A percentile compares a stretch with the other conserved stretches of the same genome.
Conservation (phyloP, 1,140 invertebrate species). For the Lasioglossum baleicum region DNA sequence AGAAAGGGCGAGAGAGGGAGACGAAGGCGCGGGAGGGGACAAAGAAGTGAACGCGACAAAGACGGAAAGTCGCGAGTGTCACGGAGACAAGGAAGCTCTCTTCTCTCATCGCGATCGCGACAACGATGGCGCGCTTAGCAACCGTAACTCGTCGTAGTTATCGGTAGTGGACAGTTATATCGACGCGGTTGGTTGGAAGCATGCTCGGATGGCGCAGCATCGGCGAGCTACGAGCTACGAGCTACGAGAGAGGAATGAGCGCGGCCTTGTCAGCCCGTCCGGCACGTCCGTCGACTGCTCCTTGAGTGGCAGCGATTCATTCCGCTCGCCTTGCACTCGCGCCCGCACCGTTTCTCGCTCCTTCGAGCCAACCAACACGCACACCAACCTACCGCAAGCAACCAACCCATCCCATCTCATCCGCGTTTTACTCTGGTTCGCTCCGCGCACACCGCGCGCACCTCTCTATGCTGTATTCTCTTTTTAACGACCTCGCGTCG, state of each 20-base stretch:
- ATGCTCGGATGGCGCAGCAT: constrained; percentile 39
- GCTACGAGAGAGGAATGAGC: constrained; percentile 35
- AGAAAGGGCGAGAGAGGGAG: neutral
- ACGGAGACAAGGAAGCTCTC: constrained; percentile 33
- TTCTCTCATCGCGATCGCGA: constrained; percentile 12
- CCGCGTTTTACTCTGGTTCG: neutral
- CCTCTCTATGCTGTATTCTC: neutral
- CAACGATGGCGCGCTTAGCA: constrained; percentile 34
- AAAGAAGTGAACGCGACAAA: neutral
- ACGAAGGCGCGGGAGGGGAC: neutral
- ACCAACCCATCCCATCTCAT: neutral
- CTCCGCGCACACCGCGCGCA: neutral
- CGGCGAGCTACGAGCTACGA: neutral
- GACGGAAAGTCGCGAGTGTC: neutral
- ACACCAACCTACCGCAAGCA: neutral
- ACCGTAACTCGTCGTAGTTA: constrained; percentile 38
- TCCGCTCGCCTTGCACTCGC: constrained; percentile 69
- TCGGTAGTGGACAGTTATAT: constrained; percentile 48
- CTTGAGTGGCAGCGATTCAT: constrained; percentile 74
- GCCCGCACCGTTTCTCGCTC: constrained; percentile 42
- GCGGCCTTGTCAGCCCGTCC: constrained; percentile 63
- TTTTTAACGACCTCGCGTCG: neutral
- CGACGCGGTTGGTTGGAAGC: constrained; percentile 43
- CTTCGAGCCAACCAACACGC: constrained; percentile 7
- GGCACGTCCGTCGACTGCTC: constrained; percentile 67